These are phyloP conservation scores for Bubo bubo DNA, from an alignment of 2,113 vertebrate genomes.

Conservation along the genomic window DNA sequence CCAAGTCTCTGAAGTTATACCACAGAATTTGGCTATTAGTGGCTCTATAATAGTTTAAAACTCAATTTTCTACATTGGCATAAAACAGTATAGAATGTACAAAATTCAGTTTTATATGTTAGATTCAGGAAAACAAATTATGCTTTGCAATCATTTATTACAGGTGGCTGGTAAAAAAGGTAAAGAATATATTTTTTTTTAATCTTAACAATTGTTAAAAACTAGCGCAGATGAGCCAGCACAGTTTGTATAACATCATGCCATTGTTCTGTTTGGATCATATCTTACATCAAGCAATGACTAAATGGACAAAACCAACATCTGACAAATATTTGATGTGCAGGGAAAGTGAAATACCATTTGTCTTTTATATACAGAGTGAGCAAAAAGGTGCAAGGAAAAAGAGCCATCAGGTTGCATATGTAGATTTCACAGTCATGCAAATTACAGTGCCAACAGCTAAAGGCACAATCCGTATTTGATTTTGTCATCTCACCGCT, in stretches of 20 bases:
- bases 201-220: background rate
- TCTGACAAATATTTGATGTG: background rate
- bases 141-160: background rate
- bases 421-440: background rate
- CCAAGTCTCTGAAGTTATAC: background rate
- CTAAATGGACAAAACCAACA: background rate
- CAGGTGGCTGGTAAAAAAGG: background rate
- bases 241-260: background rate
- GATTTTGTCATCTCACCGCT: background rate
- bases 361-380: background rate
- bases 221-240: background rate
- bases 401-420: background rate
- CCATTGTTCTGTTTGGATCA: background rate
- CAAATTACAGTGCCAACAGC: background rate
- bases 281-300: background rate
- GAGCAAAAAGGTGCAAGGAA: background rate
- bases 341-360: background rate
- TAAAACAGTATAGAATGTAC: background rate
- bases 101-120: background rate
- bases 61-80: background rate
- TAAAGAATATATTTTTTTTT: background rate
- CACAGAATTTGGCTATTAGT: background rate
- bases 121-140: background rate
- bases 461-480: conserved; percentile 7
- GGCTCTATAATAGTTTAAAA: background rate